A percentile compares a stretch with the other conserved stretches of the same genome.
These are phyloP conservation scores for Oryzaephilus surinamensis DNA, from an alignment of 1,140 invertebrate species.

Conservation along the genomic window DNA sequence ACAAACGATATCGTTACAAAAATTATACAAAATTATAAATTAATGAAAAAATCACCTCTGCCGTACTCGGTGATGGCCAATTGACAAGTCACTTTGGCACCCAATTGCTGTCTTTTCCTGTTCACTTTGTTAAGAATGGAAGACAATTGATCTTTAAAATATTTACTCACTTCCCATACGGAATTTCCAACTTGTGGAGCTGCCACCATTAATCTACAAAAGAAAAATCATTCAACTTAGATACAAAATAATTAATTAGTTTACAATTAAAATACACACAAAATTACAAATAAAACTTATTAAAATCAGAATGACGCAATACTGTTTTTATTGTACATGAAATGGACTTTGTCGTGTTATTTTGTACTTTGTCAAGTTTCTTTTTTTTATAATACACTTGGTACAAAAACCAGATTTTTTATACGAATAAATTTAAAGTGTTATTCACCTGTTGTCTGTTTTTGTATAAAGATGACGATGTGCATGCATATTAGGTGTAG, in stretches of 20 bases:
- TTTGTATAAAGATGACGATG: neutral
- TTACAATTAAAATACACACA: too few species aligned
- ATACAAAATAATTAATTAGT: too few species aligned
- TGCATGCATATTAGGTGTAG: neutral
- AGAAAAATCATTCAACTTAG: neutral
- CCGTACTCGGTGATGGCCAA: conserved; percentile 57
- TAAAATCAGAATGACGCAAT: too few species aligned
- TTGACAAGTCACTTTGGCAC: conserved; percentile 54
- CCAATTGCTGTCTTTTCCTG: conserved; percentile 42
- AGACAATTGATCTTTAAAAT: conserved; percentile 45
- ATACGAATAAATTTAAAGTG: too few species aligned
- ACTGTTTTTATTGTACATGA: too few species aligned
- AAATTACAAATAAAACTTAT: too few species aligned
- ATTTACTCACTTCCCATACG: conserved; percentile 42
- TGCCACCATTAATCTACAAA: conserved; percentile 44
- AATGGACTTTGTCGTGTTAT: too few species aligned
- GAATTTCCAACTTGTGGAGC: conserved; percentile 47
- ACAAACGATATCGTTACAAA: conserved; percentile 13
- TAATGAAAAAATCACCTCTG: conserved; percentile 37
- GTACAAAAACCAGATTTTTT: too few species aligned
- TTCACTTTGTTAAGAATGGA: conserved; percentile 41
- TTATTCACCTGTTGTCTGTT: conserved; percentile 9
- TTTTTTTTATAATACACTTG: too few species aligned
- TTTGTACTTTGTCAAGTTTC: too few species aligned
- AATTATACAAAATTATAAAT: conserved; percentile 9